Evolutionary conservation across 64 coral and sea anemone species (phyloP).

Genomic region (Porites australiensis): DNA sequence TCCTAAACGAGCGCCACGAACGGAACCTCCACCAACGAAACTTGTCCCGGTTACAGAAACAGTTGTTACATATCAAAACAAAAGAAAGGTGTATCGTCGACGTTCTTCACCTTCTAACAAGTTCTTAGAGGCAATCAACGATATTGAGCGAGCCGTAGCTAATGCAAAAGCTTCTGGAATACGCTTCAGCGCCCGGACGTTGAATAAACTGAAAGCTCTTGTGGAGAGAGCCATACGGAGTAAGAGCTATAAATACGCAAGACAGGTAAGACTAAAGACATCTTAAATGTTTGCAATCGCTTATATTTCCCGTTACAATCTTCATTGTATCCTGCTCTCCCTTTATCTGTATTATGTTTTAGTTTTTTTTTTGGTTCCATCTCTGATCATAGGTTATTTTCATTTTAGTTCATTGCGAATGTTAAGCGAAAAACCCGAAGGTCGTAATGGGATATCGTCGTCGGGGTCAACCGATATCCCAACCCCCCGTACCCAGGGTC

Average conservation of each 20-base stretch:
- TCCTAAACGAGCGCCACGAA: no score
- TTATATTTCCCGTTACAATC: no score
- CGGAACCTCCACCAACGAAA: background rate
- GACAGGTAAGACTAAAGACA: slow-evolving; percentile 18
- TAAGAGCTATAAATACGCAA: slow-evolving; percentile 51
- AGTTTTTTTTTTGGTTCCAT: no score
- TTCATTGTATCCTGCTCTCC: no score
- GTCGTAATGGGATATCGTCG: no score
- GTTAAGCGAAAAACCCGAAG: no score
- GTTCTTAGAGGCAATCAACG: slow-evolving; percentile 72
- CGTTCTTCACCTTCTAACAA: slow-evolving; percentile 69
- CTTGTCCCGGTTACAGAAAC: background rate
- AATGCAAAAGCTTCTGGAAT: slow-evolving; percentile 43
- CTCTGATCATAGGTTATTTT: no score
- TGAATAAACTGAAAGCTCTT: slow-evolving; percentile 29
- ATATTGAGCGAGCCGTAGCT: slow-evolving; percentile 73
- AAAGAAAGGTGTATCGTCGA: slow-evolving; percentile 52
- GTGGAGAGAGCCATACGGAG: slow-evolving; percentile 10
- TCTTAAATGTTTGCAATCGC: no score
- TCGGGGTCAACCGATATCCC: no score
- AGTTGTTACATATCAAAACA: slow-evolving; percentile 37
- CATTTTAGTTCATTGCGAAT: no score
- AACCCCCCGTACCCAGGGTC: no score
- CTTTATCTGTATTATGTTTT: no score
- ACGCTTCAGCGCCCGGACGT: background rate